These are phyloP conservation scores for Hippoglossus hippoglossus DNA, from an alignment of 2,797 vertebrate species.

Conservation along the genomic window DNA sequence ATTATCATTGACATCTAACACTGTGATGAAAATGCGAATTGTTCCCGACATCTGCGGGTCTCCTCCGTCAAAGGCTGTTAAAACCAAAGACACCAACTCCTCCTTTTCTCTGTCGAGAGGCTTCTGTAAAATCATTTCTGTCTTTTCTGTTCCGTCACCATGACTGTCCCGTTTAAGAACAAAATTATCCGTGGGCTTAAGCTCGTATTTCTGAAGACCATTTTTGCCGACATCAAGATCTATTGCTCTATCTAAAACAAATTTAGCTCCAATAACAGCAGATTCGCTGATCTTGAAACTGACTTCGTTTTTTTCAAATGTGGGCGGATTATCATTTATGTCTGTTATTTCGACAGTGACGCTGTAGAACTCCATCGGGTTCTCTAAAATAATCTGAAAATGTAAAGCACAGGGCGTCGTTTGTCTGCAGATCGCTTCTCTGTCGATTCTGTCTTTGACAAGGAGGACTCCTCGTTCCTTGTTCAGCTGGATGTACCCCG, in stretches of 20 bases:
- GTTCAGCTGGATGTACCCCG: conserved; percentile 84
- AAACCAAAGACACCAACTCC: conserved; percentile 36
- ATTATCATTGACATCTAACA: conserved; percentile 71
- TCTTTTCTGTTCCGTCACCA: conserved; percentile 54
- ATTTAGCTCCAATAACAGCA: conserved; percentile 46
- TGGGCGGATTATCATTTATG: conserved; percentile 80
- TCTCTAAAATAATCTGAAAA: conserved; percentile 76
- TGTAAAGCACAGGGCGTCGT: conserved; percentile 74
- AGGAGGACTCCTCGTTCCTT: conserved; percentile 82
- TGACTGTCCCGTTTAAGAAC: conserved; percentile 50
- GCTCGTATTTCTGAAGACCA: conserved; percentile 41
- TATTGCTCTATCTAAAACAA: conserved; percentile 56
- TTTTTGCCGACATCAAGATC: conserved; percentile 60
- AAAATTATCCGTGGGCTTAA: conserved; percentile 68
- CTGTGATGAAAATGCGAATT: conserved; percentile 61
- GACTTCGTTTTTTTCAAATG: conserved; percentile 61
- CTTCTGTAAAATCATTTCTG: conserved; percentile 74
- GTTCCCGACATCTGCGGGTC: conserved; percentile 70
- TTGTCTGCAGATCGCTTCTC: conserved; percentile 80
- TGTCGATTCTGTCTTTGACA: conserved; percentile 85
- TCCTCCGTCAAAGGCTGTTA: conserved; percentile 74
- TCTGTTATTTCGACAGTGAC: conserved; percentile 78
- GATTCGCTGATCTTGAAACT: conserved; percentile 68
- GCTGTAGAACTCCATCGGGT: conserved; percentile 76
- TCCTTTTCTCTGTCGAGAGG: conserved; percentile 72